Base-by-base conservation (phyloP, 2,797 vertebrate species). In the Pseudomugil gertrudae region DNA sequence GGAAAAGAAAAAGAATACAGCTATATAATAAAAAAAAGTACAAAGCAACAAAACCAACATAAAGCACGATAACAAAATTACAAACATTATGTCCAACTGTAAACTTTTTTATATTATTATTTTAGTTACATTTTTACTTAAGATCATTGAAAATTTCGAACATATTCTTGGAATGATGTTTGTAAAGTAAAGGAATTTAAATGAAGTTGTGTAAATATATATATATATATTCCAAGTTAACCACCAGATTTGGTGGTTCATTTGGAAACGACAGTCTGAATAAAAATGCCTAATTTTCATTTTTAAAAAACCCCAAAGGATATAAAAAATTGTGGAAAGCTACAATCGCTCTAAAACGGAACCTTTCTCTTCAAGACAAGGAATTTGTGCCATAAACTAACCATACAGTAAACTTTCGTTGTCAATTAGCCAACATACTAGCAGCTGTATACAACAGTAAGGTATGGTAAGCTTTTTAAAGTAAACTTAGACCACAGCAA, bases 361-460 rank as follows among this genome's bases (percentile, higher is more conserved):
- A 11, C 21, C 1, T 3, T 21, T 1, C 36, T 52, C 9, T 32
- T 8, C 24, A 13, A 0, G 2, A 2, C 9, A 55, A 11, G 7
- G 3, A 9, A 47, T 59, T 1, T 57, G 13, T 69, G 30, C 60
- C 43, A 57, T 45, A 27, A 59, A 69, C 0, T 30, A 75, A 55
- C 72, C 10, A 66, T 52, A 32, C 38, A 70, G 43, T 71, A 82
- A 90, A 90, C 79, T 89, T 89, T 85, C 57, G 48, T 84, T 70
- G 78, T 66, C 62, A 76, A 70, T 40, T 79, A 51, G 85, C 84
- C 83, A 80, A 71, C 75, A 68, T 55, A 47, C 36, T 80, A 90
- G 81, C 81, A 62, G 67, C 59, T 76, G 66, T 80, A 23, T 58
- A 65, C 54, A 77, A 61, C 30, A 51, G 1, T 67, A 19, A 57